phyloP scores from a whole-genome alignment of 2,888 invertebrate genomes.

The Crepidodera aurea region DNA sequence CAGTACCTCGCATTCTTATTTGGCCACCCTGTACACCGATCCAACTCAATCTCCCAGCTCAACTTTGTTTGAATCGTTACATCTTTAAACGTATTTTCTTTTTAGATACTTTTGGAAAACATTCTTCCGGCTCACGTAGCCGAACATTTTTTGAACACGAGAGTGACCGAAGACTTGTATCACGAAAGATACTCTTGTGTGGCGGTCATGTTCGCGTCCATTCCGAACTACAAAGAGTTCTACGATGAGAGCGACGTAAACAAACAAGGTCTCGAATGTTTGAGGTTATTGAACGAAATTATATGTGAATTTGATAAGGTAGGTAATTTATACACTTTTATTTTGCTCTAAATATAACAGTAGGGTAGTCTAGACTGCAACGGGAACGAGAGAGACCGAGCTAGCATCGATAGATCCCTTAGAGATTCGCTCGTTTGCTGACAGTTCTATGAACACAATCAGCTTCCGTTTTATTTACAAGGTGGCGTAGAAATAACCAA shows the following conservation, averaged over 20 bases:
- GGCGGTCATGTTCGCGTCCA: slow-evolving; percentile 98
- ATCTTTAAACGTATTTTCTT: too few species aligned
- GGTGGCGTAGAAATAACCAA: too few species aligned
- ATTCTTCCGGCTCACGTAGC: slow-evolving; percentile 97
- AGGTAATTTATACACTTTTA: slow-evolving; percentile 30
- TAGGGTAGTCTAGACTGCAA: background rate
- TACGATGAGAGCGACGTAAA: slow-evolving; percentile 97
- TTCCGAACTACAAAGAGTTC: slow-evolving; percentile 97
- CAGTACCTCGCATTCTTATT: too few species aligned
- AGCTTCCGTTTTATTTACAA: too few species aligned
- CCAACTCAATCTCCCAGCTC: too few species aligned
- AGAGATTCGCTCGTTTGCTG: too few species aligned
- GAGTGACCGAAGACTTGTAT: slow-evolving; percentile 85
- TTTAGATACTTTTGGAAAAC: slow-evolving; percentile 89
- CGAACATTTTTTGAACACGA: slow-evolving; percentile 84
- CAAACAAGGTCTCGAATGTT: slow-evolving; percentile 93
- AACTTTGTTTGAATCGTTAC: too few species aligned
- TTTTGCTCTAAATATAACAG: background rate
- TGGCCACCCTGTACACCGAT: too few species aligned
- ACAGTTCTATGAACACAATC: too few species aligned
- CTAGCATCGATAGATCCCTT: too few species aligned
- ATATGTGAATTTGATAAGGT: slow-evolving; percentile 99
- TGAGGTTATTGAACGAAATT: slow-evolving; percentile 93
- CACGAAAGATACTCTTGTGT: slow-evolving; percentile 93
- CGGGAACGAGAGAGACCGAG: slow-evolving; percentile 7